phyloP scores from a whole-genome alignment of 1,140 invertebrate genomes.

The Drosophila serrata region DNA sequence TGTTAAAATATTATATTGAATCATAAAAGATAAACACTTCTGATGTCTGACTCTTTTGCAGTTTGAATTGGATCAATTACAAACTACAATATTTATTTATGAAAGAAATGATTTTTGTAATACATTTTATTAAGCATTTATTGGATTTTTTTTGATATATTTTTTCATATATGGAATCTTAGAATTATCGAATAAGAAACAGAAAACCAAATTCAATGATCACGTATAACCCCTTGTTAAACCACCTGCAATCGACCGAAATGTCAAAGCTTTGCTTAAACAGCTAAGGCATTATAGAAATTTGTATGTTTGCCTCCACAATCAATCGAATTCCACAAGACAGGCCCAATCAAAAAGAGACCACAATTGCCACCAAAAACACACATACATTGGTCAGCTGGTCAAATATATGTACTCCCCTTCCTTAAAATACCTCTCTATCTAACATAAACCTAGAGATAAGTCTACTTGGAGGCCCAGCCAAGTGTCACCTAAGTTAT shows the following conservation, averaged over 20 bases:
- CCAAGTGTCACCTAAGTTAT: constrained; percentile 16
- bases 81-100: not conserved
- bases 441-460: constrained; percentile 17
- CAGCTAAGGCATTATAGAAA: constrained; percentile 46
- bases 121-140: not conserved
- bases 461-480: constrained; percentile 9
- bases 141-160: not conserved
- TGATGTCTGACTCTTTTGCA: not conserved
- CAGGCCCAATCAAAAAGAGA: constrained; percentile 1
- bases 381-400: constrained; percentile 45
- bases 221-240: not conserved
- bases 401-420: constrained; percentile 41
- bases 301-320: constrained; percentile 57
- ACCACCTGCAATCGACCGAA: constrained; percentile 24
- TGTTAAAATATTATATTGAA: constrained; percentile 16
- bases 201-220: not conserved
- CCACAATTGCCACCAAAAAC: constrained; percentile 34
- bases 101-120: not conserved
- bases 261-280: constrained; percentile 17
- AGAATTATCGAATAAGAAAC: too few species aligned
- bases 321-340: constrained; percentile 56
- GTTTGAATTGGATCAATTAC: not conserved
- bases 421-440: not conserved
- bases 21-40: constrained; percentile 8
- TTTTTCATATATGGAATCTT: too few species aligned